Conservation (phyloP, 1,140 invertebrate species). For the Lasaia peninsularis region DNA sequence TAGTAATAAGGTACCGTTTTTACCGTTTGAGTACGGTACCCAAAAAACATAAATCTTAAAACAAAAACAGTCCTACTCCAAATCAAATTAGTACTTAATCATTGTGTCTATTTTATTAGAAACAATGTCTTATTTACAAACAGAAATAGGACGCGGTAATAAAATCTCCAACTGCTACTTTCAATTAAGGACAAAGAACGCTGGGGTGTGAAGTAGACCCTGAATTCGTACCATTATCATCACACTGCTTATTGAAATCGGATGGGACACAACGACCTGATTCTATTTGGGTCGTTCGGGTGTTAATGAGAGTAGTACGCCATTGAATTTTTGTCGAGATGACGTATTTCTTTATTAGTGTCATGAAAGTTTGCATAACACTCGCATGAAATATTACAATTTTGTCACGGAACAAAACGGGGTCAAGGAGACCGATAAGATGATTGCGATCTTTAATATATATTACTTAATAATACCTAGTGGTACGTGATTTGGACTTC, state of each 20-base stretch:
- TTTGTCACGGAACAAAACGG: background rate
- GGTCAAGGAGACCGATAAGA: background rate
- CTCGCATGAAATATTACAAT: background rate
- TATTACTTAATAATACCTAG: too few relatives aligned
- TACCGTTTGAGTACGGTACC: too few relatives aligned
- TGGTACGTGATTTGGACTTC: too few relatives aligned
- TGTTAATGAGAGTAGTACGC: background rate
- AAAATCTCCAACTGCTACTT: slow-evolving; percentile 33
- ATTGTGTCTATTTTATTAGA: background rate
- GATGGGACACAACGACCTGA: slow-evolving; percentile 39
- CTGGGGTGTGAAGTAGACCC: slow-evolving; percentile 53
- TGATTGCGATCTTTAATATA: background rate
- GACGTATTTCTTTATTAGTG: background rate
- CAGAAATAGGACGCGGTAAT: slow-evolving; percentile 12
- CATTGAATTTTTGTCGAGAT: background rate
- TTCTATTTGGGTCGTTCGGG: slow-evolving; percentile 53
- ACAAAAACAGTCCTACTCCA: too few relatives aligned
- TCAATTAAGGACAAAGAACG: slow-evolving; percentile 46
- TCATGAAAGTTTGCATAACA: background rate
- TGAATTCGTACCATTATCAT: slow-evolving; percentile 43
- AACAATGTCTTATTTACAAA: background rate
- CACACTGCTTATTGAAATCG: slow-evolving; percentile 34
- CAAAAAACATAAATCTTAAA: too few relatives aligned
- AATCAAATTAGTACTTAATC: background rate
- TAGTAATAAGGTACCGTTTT: too few relatives aligned